Evolutionary conservation across 2,113 vertebrate genomes (phyloP).

Genomic region (Phalacrocorax pelagicus): DNA sequence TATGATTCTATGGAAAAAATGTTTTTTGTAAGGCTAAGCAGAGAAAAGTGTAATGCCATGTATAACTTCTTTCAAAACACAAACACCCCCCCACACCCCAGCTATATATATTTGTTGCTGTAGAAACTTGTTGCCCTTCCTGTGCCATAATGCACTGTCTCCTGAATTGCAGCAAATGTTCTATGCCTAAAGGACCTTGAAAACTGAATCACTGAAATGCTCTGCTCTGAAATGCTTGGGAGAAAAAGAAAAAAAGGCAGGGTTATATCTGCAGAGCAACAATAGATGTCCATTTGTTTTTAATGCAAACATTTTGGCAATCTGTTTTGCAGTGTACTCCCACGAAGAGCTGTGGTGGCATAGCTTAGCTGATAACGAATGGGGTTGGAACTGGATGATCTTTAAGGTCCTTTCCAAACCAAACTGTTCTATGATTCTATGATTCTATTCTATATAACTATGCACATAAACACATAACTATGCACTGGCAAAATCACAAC

Average conservation of each 20-base stretch:
- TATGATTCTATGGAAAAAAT: too few relatives aligned
- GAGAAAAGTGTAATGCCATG: background rate
- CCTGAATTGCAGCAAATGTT: background rate
- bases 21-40: background rate
- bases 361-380: too few relatives aligned
- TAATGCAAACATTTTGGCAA: too few relatives aligned
- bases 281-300: too few relatives aligned
- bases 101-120: background rate
- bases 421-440: background rate
- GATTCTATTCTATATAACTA: background rate
- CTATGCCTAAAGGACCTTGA: background rate
- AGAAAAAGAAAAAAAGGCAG: too few relatives aligned
- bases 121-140: background rate
- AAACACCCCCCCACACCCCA: accelerated
- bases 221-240: too few relatives aligned
- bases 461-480: background rate
- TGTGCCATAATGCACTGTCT: background rate
- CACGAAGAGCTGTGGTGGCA: too few relatives aligned
- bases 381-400: background rate
- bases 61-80: background rate
- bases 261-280: too few relatives aligned
- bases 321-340: too few relatives aligned
- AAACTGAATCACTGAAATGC: background rate
- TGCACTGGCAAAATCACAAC: background rate
- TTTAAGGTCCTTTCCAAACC: background rate